A percentile compares a stretch with the other conserved stretches of the same genome.
These are phyloP conservation scores for Centropus bengalensis DNA, from an alignment of 2,113 vertebrate species.

Conservation along the genomic window DNA sequence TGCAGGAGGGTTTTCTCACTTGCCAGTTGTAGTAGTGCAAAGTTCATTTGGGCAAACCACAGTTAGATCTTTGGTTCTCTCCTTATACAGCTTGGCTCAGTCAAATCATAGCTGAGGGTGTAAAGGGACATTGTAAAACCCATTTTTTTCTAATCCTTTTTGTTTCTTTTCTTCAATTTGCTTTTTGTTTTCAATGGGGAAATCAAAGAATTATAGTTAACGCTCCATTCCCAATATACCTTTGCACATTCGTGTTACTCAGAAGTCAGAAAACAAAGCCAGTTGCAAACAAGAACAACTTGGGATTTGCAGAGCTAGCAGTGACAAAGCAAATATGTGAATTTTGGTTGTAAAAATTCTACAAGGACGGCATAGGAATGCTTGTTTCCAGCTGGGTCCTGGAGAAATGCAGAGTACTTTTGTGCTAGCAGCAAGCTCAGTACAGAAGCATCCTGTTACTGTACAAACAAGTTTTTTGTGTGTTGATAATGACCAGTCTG, in stretches of 20 bases:
- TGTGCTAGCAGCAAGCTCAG: neutral
- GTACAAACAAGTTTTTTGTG: neutral
- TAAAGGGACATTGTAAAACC: neutral
- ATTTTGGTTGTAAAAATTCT: neutral
- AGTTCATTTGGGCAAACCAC: slow-evolving; percentile 17
- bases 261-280: neutral
- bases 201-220: neutral
- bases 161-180: neutral
- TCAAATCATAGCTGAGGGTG: neutral
- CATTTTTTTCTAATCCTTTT: neutral
- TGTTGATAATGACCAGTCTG: neutral
- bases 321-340: neutral
- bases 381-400: neutral
- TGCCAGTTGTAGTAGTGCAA: neutral
- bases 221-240: neutral
- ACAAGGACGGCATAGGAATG: neutral
- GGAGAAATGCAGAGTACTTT: neutral
- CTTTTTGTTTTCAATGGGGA: neutral
- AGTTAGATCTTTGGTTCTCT: neutral
- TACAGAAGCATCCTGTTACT: neutral
- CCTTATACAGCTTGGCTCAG: neutral
- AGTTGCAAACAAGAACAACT: neutral
- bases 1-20: neutral
- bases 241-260: neutral
- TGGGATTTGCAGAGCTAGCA: neutral